phyloP scores from a whole-genome alignment of 2,888 invertebrate species.

The Blastobasis lacticolella region DNA sequence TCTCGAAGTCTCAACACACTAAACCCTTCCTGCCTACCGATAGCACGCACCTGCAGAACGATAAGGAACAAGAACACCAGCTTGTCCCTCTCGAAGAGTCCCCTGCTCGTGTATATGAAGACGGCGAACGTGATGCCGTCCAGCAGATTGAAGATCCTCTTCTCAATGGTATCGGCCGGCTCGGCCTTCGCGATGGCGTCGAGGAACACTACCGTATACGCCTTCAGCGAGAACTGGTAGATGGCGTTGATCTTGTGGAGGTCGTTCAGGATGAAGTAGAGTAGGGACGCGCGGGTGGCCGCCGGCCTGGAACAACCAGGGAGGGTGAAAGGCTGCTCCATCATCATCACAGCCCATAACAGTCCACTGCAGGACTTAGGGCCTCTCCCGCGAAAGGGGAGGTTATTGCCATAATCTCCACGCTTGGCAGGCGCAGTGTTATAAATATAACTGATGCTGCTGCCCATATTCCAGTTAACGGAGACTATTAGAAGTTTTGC shows the following conservation, averaged over 20 bases:
- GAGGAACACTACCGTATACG: conserved; percentile 93
- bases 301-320: conserved; percentile 72
- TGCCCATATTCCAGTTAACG: no score
- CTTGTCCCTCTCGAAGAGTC: conserved; percentile 93
- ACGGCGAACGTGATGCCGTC: conserved; percentile 92
- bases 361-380: no score
- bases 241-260: conserved; percentile 94
- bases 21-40: no score
- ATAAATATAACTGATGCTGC: no score
- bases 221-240: conserved; percentile 96
- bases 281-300: conserved; percentile 88
- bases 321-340: no score
- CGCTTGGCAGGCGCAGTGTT: no score
- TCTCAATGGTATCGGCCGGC: conserved; percentile 79
- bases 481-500: no score
- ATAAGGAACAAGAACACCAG: conserved; percentile 92
- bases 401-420: no score
- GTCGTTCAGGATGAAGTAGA: conserved; percentile 96
- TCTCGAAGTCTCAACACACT: no score
- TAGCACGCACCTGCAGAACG: conserved; percentile 80
- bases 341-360: no score
- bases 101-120: conserved; percentile 90
- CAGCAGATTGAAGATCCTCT: conserved; percentile 83
- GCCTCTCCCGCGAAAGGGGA: no score
- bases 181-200: conserved; percentile 84